Evolutionary conservation across 2,888 invertebrate species (phyloP).

Genomic region (Drosophila percnosoma): DNA sequence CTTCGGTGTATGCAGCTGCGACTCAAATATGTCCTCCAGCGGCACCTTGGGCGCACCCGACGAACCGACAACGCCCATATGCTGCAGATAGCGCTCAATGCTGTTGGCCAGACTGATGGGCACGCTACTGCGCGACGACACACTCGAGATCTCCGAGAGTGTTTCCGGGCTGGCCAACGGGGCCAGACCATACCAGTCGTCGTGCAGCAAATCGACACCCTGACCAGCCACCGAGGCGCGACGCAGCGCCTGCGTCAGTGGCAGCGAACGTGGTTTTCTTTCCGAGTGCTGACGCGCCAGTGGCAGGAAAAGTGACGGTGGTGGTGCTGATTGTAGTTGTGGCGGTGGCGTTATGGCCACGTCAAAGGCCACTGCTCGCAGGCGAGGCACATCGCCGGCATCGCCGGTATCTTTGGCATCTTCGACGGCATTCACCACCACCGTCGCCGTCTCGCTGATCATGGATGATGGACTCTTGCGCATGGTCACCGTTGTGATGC

Average conservation of each 20-base stretch:
- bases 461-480: constrained; percentile 81
- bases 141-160: constrained; percentile 92
- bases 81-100: constrained; percentile 83
- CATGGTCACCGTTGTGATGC: constrained; percentile 75
- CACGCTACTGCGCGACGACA: constrained; percentile 89
- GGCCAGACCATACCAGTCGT: constrained; percentile 89
- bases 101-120: constrained; percentile 85
- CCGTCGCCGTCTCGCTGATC: constrained; percentile 82
- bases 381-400: constrained; percentile 40
- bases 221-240: constrained; percentile 77
- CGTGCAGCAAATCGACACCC: constrained; percentile 86
- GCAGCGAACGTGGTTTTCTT: constrained; percentile 76
- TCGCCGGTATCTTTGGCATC: constrained; percentile 15
- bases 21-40: constrained; percentile 84
- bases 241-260: constrained; percentile 71
- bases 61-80: constrained; percentile 61
- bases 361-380: constrained; percentile 84
- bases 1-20: constrained; percentile 86
- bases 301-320: constrained; percentile 7
- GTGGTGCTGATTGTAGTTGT: constrained; percentile 26
- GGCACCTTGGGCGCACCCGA: constrained; percentile 71
- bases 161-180: constrained; percentile 94
- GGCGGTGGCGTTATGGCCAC: constrained; percentile 65
- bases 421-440: constrained; percentile 62
- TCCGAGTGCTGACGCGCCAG: constrained; percentile 81